Base-by-base conservation (phyloP, 1,140 invertebrate genomes). In the Macrobrachium rosenbergii region DNA sequence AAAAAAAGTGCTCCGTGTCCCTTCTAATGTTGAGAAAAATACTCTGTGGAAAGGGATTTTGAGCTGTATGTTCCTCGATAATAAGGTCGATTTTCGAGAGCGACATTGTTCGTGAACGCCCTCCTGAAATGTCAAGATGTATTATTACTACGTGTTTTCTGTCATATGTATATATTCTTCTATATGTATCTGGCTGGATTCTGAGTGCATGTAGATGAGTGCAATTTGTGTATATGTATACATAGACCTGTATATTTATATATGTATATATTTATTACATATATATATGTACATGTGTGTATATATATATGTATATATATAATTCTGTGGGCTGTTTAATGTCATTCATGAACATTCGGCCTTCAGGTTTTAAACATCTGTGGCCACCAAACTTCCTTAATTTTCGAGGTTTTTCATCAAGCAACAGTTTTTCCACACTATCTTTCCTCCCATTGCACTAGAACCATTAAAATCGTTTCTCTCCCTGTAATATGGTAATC, bases 131-230 rank as follows among this genome's bases (percentile, higher is more conserved):
- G 60, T 28, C 58, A 77, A 77, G 77, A 84, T 84, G 82, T 37
- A 84, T 64, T 73, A 84, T 52, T 77, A 28, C 77, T 28, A 77
- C 82, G 64, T 60, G 76, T 58, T 84, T 21, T 62, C 17, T 60
- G 19, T n/a, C 69, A 59, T 69, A 60, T 23, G 28, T 58, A 43
- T 75, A 23, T 21, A 12, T 43, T 23, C 72, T 23, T 6, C 7
- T 17, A 17, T 67, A 67, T 67, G 16, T 67, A 67, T 67, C 8
- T 28, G 16, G 3, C 8, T 67, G 8, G 8, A 67, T 67, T 37
- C 8, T 12, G 7, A 7, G 17, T 52, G n/a, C 21, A 52, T 78
- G 7, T 52, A 78, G 45, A n/a, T 78, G 14, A 19, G 7, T 59
- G 59, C 21, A n/a, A 78, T 58, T 52, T 58, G 59, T 16, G 8